Evolutionary conservation across 2,113 vertebrate species (phyloP).

Genomic region (Eonycteris spelaea): DNA sequence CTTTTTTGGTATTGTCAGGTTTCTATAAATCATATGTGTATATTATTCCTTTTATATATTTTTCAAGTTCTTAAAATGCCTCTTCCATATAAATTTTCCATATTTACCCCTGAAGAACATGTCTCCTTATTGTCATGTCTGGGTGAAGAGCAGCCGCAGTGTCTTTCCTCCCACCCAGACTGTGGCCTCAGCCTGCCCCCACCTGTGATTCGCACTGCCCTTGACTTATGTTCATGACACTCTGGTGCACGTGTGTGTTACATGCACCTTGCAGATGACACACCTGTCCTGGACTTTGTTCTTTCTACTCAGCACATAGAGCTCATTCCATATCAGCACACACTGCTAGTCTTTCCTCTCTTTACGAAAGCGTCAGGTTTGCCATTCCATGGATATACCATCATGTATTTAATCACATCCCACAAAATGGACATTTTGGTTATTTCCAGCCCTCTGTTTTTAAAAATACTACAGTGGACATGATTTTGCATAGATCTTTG

Average conservation of each 20-base stretch:
- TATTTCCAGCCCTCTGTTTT: background rate
- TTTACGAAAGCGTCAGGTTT: background rate
- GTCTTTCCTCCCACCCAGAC: background rate
- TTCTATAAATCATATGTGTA: too few species aligned
- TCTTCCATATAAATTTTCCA: background rate
- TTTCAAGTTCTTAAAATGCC: background rate
- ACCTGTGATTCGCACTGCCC: background rate
- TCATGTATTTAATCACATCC: background rate
- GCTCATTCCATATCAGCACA: background rate
- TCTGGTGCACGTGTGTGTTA: background rate
- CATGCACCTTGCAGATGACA: background rate
- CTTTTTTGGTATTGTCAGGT: background rate
- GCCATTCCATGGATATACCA: background rate
- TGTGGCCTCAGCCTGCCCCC: background rate
- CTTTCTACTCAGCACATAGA: background rate
- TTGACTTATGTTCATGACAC: background rate
- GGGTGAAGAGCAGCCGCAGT: background rate
- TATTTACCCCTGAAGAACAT: background rate
- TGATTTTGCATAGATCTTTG: background rate
- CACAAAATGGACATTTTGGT: background rate
- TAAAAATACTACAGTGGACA: background rate
- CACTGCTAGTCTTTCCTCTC: background rate
- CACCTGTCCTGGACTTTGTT: background rate
- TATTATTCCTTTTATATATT: background rate
- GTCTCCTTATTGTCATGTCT: background rate